A percentile compares a stretch with the other conserved stretches of the same genome.
phyloP scores from a whole-genome alignment of 2,797 vertebrate genomes.

The Euphonia xanthogaster region DNA sequence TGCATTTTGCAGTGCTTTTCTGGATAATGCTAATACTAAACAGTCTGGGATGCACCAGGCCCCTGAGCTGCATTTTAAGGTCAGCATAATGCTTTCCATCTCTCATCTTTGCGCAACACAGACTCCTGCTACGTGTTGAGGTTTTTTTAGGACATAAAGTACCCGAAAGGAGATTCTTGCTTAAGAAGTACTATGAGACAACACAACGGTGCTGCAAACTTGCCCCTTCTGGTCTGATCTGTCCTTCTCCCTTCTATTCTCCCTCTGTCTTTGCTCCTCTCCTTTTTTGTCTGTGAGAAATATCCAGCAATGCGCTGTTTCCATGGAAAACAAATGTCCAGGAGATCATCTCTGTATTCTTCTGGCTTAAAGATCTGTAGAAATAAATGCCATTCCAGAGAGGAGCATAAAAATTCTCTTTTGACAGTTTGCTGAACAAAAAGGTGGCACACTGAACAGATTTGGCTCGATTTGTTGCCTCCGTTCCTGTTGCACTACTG shows the following conservation, averaged over 20 bases:
- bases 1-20: slow-evolving; percentile 22
- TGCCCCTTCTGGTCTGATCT: neutral
- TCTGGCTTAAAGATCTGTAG: neutral
- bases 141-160: slow-evolving; percentile 10
- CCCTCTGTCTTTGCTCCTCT: neutral
- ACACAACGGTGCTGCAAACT: neutral
- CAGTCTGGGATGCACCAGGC: slow-evolving; percentile 20
- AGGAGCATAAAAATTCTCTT: neutral
- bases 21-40: slow-evolving; percentile 22
- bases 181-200: neutral
- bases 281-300: neutral
- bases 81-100: slow-evolving; percentile 45
- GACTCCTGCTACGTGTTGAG: neutral
- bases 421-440: neutral
- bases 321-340: neutral
- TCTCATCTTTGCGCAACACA: neutral
- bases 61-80: slow-evolving; percentile 22
- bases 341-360: neutral
- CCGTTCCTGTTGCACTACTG: neutral
- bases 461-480: fast-evolving
- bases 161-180: neutral
- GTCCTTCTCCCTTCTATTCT: neutral
- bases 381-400: neutral
- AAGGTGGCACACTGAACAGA: neutral
- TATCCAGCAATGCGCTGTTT: neutral